Conservation (phyloP, 2,888 invertebrate species). For the Sericinus montela region DNA sequence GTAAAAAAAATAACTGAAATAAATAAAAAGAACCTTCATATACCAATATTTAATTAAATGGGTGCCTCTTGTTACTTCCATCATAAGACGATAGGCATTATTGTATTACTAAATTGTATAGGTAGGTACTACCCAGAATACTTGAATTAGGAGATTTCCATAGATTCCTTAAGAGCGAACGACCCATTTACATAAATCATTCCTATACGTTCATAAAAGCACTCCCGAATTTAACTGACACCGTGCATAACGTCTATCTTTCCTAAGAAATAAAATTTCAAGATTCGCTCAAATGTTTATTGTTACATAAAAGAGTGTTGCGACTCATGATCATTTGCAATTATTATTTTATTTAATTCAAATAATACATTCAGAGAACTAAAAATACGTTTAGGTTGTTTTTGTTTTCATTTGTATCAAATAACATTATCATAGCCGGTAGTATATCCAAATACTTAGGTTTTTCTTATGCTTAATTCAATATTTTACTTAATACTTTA, state of each 20-base stretch:
- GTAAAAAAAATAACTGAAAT: background rate
- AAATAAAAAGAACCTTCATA: background rate
- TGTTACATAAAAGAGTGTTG: conserved; percentile 28
- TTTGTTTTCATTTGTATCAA: too few relatives aligned
- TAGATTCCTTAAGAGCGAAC: conserved; percentile 27
- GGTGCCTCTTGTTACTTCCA: conserved; percentile 14
- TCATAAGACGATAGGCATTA: conserved; percentile 17
- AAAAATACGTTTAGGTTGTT: too few relatives aligned
- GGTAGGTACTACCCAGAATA: conserved; percentile 14
- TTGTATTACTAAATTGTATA: conserved; percentile 14
- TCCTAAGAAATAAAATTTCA: conserved; percentile 42
- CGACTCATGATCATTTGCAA: background rate
- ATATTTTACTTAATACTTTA: too few relatives aligned
- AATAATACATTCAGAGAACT: too few relatives aligned
- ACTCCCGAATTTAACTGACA: conserved; percentile 47
- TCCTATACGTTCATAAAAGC: conserved; percentile 49
- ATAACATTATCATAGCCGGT: too few relatives aligned
- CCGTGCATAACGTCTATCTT: conserved; percentile 35
- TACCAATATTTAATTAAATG: conserved; percentile 19
- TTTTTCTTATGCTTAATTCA: too few relatives aligned
- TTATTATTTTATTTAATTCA: too few relatives aligned
- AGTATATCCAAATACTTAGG: too few relatives aligned
- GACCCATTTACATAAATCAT: conserved; percentile 55
- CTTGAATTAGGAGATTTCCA: conserved; percentile 20
- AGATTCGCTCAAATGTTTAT: conserved; percentile 48